Base-by-base conservation (phyloP, 2,888 invertebrate genomes). In the Branchellion lobata region DNA sequence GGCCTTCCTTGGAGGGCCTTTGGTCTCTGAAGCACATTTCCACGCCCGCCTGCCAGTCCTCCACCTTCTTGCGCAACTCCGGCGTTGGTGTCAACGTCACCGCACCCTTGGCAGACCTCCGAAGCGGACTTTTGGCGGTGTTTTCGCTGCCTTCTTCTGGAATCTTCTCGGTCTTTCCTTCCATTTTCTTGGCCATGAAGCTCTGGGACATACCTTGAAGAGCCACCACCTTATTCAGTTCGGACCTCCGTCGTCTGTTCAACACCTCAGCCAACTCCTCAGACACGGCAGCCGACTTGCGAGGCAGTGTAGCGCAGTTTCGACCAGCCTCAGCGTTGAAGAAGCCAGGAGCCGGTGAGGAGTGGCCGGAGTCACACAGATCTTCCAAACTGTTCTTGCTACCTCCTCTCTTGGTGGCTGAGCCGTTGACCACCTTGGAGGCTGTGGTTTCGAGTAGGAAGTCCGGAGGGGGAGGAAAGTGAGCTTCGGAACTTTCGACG, bases 221-320 rank as follows among this genome's bases (percentile, higher is more conserved):
- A 18, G 61, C 3, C 5, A n/a, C n/a, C 21, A 21, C 40, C n/a
- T 74, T 65, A 14, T 21, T 36, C 24, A 75, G 68, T n/a, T 74
- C 74, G 24, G 53, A 53, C 11, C 31, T 27, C 29, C 73, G 61
- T 14, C 57, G 31, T 29, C 77, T 34, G 31, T n/a, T 71, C 21
- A 71, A 36, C 34, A 27, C 78, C 78, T 75, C 75, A 27, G 24
- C 57, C 11, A 75, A 40, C 40, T 75, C 75, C 21, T 75, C 75
- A 89, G 88, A 95, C 98, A 5, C 96, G 97, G 40, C 96, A 96
- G 84, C 98, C 97, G 83, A 97, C 91, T 94, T 96, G 88, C 97
- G 98, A 0, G 98, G 98, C 85, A 98, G 89, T 14, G 98, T 98
- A 27, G 98, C 98, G 87, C 96, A 97, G 34, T 96, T 91, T 88